Conservation (phyloP, 2,888 invertebrate species). For the Cremastobaeus sp. region DNA sequence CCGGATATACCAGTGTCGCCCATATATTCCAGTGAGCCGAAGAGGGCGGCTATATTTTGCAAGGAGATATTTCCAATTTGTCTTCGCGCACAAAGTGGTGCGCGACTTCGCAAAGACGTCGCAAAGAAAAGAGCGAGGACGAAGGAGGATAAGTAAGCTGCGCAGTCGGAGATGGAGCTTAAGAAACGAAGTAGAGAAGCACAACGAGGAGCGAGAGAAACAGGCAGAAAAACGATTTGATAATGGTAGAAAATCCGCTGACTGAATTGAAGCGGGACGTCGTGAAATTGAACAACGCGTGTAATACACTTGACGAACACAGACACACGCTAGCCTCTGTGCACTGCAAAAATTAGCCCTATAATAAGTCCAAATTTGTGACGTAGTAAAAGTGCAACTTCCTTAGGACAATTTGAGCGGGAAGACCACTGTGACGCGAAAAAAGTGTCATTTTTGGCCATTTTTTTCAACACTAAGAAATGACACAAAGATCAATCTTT, state of each 20-base stretch:
- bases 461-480: no score
- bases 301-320: conserved; percentile 70
- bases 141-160: conserved; percentile 47
- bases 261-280: conserved; percentile 77
- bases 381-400: no score
- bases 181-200: conserved; percentile 35
- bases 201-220: conserved; percentile 56
- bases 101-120: conserved; percentile 61
- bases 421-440: no score
- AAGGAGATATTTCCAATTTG: conserved; percentile 77
- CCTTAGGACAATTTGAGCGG: no score
- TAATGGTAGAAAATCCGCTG: conserved; percentile 77
- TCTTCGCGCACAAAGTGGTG: conserved; percentile 75
- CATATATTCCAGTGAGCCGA: conserved; percentile 69
- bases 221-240: conserved; percentile 67
- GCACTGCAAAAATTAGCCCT: no score
- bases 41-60: conserved; percentile 66
- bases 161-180: conserved; percentile 33
- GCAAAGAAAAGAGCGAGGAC: conserved; percentile 51
- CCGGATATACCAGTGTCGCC: conserved; percentile 71
- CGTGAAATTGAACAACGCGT: conserved; percentile 77
- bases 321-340: conserved; percentile 4
- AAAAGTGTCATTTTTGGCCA: no score
- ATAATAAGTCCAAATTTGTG: no score
- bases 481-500: no score